Percentiles rank a stretch among this genome's conserved stretches.
Conservation (phyloP, 2,797 vertebrate species). For the Threskiornis aethiopicus region DNA sequence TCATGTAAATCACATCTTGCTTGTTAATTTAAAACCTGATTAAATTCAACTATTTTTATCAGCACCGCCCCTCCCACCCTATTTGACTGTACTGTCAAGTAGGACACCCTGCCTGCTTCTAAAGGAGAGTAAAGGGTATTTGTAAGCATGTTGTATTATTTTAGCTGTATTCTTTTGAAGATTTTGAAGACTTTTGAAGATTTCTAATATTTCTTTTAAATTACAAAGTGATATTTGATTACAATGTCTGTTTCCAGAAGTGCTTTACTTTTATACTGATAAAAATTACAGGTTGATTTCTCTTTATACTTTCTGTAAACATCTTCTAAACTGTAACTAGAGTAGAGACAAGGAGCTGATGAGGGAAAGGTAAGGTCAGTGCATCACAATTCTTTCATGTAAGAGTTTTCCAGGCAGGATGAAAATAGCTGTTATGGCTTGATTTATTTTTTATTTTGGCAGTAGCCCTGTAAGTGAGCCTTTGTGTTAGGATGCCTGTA, state of each 20-base stretch:
- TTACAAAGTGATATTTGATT: background rate
- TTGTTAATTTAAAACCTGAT: background rate
- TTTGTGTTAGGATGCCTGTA: constrained; percentile 17
- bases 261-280: background rate
- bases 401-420: constrained; percentile 23
- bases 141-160: background rate
- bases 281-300: background rate
- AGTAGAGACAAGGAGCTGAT: background rate
- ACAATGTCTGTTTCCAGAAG: background rate
- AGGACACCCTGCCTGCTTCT: background rate
- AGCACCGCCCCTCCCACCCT: background rate
- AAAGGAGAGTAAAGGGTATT: background rate
- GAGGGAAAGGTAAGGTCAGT: background rate
- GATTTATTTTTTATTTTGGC: constrained; percentile 30
- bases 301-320: constrained; percentile 5
- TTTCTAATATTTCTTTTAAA: background rate
- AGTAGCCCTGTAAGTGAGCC: background rate
- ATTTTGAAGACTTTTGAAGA: background rate
- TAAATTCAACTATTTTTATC: background rate
- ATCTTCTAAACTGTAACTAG: background rate
- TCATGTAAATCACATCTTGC: background rate
- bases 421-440: background rate
- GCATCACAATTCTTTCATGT: background rate
- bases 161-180: background rate
- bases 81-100: background rate